Percentiles rank a stretch among this genome's conserved stretches.
phyloP scores from a whole-genome alignment of 30 jellyfish, hydroid and myxozoan species.

The Aurelia sp. region DNA sequence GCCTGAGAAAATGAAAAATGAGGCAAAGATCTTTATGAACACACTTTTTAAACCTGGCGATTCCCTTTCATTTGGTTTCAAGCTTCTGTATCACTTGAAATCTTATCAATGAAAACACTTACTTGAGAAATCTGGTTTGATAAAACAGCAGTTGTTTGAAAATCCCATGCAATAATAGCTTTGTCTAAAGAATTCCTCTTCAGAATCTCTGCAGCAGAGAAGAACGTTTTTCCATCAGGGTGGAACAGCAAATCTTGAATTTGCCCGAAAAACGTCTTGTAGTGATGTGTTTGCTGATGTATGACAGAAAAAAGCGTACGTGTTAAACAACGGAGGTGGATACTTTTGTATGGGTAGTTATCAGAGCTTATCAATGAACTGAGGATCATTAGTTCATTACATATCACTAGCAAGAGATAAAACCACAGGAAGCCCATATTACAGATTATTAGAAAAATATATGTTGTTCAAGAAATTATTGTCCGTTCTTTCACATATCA shows the following conservation, averaged over 20 bases:
- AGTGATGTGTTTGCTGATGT: constrained; percentile 56
- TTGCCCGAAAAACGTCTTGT: constrained; percentile 83
- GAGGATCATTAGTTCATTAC: too few relatives aligned
- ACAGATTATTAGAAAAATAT: too few relatives aligned
- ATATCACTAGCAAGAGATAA: too few relatives aligned
- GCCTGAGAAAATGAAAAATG: too few relatives aligned
- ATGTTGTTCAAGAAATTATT: too few relatives aligned
- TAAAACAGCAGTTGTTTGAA: constrained; percentile 72
- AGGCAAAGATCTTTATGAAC: background rate
- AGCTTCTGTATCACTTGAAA: background rate
- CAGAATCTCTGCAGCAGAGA: constrained; percentile 83
- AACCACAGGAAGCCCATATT: too few relatives aligned
- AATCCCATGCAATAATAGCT: constrained; percentile 94
- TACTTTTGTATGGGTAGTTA: too few relatives aligned
- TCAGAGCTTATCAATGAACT: too few relatives aligned
- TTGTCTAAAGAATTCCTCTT: constrained; percentile 82
- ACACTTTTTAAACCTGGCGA: too few relatives aligned
- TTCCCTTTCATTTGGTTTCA: background rate
- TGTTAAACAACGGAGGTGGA: too few relatives aligned
- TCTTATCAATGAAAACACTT: background rate
- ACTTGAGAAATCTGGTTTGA: constrained; percentile 95
- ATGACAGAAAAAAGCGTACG: too few relatives aligned
- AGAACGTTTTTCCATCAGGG: constrained; percentile 76
- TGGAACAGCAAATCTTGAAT: constrained; percentile 86
- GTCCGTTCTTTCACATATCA: too few relatives aligned